These are phyloP conservation scores for Cephus nigrinus DNA, from an alignment of 2,888 invertebrate species.

Conservation along the genomic window DNA sequence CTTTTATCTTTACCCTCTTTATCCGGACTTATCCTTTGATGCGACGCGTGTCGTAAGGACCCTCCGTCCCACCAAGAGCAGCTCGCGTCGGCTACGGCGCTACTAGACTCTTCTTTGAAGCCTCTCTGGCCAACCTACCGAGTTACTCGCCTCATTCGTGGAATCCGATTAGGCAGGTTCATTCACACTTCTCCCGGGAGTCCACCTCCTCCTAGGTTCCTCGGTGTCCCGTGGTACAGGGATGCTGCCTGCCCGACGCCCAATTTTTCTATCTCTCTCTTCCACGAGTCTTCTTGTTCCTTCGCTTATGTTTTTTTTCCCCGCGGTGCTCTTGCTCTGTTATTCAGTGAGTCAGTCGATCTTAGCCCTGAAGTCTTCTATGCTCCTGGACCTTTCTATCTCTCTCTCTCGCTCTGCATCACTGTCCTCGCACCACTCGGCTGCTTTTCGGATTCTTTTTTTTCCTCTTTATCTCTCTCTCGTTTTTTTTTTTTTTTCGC, in stretches of 20 bases:
- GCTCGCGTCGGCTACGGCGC: not conserved
- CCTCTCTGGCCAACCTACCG: not conserved
- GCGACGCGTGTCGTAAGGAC: not conserved
- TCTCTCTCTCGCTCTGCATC: not conserved
- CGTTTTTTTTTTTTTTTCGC: conserved; percentile 35
- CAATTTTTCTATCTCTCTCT: not conserved
- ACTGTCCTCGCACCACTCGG: conserved; percentile 18
- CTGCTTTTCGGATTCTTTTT: conserved; percentile 5
- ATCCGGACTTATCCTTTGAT: not conserved
- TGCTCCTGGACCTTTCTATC: not conserved
- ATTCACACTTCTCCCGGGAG: conserved; percentile 16
- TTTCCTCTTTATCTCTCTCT: not conserved
- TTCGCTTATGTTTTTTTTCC: not conserved
- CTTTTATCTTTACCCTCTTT: not conserved
- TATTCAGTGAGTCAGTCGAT: not conserved
- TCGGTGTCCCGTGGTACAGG: not conserved
- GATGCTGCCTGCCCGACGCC: not conserved
- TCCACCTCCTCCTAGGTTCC: not conserved
- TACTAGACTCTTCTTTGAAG: not conserved
- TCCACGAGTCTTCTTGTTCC: not conserved
- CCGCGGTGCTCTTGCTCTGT: conserved; percentile 10
- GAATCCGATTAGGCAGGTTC: conserved; percentile 22
- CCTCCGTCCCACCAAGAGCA: not conserved
- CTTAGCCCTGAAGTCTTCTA: not conserved
- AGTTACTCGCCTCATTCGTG: conserved; percentile 9